Evolutionary conservation across 1,140 invertebrate genomes (phyloP), one percentile per base, ranked within the genome.

Genomic region (Drosophila arawakana): DNA sequence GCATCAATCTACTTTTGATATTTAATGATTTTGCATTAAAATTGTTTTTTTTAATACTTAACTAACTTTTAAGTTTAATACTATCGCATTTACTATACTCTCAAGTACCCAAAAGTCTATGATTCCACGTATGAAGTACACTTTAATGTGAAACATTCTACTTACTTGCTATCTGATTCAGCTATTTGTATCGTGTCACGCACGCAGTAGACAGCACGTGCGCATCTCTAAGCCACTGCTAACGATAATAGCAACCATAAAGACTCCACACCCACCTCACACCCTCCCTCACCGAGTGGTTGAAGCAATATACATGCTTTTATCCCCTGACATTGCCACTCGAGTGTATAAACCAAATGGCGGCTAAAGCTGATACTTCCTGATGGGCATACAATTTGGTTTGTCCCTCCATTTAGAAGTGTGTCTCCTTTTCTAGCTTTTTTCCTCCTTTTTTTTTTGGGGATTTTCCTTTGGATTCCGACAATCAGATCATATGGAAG

Each of bases 291-390:
- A 30, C 25, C 3, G 25, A 30, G 25, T 30, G 3, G 25, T 52
- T 10, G 46, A 25, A 21, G 47, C 47, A 50, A 63, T 63, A 43
- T 52, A 49, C 13, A 79, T 81, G 75, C 78, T 74, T 81, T 84
- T 66, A 84, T 78, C 66, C 81, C 65, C 66, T 78, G 61, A 71
- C 80, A 75, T 78, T 81, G 74, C 74, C 70, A 82, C 75, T 34
- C 37, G 39, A 58, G 18, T 58, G 73, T 80, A 80, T 78, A 75
- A 43, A 76, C 46, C 71, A 58, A 52, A 70, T 68, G 62, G 44
- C 59, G 73, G 66, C 82, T 81, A 74, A 69, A 73, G 70, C 30
- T 43, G 60, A 59, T 68, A 35, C 13, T 15, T 52, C 11, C 49
- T 71, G 73, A 71, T 65, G 39, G 55, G 18, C 59, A 41, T 11